phyloP scores from a whole-genome alignment of 2,888 invertebrate genomes.

The Emmelina monodactyla region DNA sequence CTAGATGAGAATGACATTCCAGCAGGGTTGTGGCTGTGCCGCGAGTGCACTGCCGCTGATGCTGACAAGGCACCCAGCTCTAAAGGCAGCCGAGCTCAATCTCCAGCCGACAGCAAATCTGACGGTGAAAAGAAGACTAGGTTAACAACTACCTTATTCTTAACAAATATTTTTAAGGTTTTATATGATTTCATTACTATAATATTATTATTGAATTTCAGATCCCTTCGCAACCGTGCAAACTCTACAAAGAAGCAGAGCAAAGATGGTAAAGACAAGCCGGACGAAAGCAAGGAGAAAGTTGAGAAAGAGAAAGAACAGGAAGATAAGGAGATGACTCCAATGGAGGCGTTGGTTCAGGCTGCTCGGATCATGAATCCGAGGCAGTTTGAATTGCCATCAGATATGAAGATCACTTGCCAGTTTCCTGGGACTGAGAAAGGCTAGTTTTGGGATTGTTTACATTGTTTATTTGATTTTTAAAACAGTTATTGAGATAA shows the following conservation, averaged over 20 bases:
- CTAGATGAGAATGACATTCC: conserved; percentile 90
- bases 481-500: no score
- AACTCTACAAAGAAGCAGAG: conserved; percentile 36
- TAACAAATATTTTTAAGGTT: not conserved
- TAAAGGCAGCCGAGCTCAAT: conserved; percentile 41
- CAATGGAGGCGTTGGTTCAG: conserved; percentile 80
- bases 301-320: conserved; percentile 20
- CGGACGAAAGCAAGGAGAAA: conserved; percentile 18
- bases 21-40: conserved; percentile 90
- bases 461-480: no score
- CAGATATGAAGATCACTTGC: conserved; percentile 78
- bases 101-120: conserved; percentile 38
- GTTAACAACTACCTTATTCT: conserved; percentile 17
- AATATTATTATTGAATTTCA: conserved; percentile 10
- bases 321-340: conserved; percentile 48
- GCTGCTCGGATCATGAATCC: conserved; percentile 89
- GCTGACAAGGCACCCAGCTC: conserved; percentile 46
- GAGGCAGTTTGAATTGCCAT: conserved; percentile 86
- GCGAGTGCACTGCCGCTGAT: conserved; percentile 73
- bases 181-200: not conserved
- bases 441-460: no score
- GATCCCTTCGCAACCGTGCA: conserved; percentile 35
- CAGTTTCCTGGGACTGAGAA: conserved; percentile 86
- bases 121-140: conserved; percentile 48
- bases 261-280: conserved; percentile 27